Percentiles rank a stretch among this genome's conserved stretches.
phyloP scores from a whole-genome alignment of 1,140 invertebrate species.

The Danaus melanippus region DNA sequence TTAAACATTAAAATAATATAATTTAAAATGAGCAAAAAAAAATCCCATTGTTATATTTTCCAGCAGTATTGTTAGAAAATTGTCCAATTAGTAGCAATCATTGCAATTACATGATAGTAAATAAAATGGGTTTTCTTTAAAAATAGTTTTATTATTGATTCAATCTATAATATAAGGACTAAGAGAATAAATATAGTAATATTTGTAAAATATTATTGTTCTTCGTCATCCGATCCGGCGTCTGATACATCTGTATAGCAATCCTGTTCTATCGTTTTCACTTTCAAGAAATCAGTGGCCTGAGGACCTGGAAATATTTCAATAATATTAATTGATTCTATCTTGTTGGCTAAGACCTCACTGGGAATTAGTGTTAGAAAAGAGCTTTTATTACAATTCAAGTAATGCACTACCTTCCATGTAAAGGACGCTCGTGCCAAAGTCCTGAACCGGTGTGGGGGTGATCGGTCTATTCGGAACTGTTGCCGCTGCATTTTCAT shows the following conservation, averaged over 20 bases:
- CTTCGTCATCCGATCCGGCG: conserved; percentile 61
- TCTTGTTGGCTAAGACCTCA: too few species aligned
- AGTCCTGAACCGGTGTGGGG: conserved; percentile 61
- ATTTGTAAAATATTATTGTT: conserved; percentile 16
- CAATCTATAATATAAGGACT: too few species aligned
- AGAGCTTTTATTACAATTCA: not conserved
- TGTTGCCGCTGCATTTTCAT: conserved; percentile 24
- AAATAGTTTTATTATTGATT: too few species aligned
- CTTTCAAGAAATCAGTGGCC: conserved; percentile 53
- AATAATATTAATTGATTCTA: not conserved
- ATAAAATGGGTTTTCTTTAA: too few species aligned
- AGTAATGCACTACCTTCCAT: conserved; percentile 49
- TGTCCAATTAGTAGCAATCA: too few species aligned
- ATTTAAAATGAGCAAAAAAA: too few species aligned
- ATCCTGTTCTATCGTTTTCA: conserved; percentile 54
- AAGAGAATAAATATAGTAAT: too few species aligned
- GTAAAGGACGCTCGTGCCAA: conserved; percentile 56
- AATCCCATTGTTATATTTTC: too few species aligned
- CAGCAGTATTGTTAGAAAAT: too few species aligned
- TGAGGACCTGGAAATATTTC: conserved; percentile 43
- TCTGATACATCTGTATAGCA: conserved; percentile 69
- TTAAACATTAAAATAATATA: too few species aligned
- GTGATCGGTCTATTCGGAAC: conserved; percentile 45
- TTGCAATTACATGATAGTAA: too few species aligned
- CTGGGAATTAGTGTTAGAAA: too few species aligned